Conservation (phyloP, 2,797 vertebrate genomes). For the Amazonetta brasiliensis region DNA sequence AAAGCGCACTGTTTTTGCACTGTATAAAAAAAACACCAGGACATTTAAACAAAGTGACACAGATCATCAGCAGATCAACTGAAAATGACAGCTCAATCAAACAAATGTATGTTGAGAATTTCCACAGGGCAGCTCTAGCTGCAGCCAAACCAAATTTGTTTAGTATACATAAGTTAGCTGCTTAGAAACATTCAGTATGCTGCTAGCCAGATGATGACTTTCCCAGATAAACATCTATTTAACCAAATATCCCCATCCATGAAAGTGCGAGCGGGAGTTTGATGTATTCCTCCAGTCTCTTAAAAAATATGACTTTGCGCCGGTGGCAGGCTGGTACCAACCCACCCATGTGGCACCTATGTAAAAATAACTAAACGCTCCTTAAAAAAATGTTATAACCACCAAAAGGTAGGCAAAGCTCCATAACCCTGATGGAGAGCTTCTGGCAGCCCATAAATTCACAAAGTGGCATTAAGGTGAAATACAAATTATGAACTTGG, state of each 20-base stretch:
- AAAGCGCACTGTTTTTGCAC: slow-evolving; percentile 79
- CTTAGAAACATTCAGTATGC: slow-evolving; percentile 80
- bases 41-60: slow-evolving; percentile 89
- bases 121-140: slow-evolving; percentile 80
- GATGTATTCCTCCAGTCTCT: slow-evolving; percentile 70
- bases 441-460: slow-evolving; percentile 73
- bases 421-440: slow-evolving; percentile 64
- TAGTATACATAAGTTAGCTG: slow-evolving; percentile 84
- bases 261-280: slow-evolving; percentile 73
- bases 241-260: slow-evolving; percentile 75
- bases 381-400: slow-evolving; percentile 61
- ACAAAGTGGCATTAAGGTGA: slow-evolving; percentile 65
- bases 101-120: slow-evolving; percentile 86
- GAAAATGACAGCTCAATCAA: slow-evolving; percentile 87
- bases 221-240: slow-evolving; percentile 84
- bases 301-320: slow-evolving; percentile 75
- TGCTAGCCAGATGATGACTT: slow-evolving; percentile 84
- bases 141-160: slow-evolving; percentile 86
- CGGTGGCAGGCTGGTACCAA: slow-evolving; percentile 52
- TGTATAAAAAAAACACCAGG: slow-evolving; percentile 77
- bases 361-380: slow-evolving; percentile 52
- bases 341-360: slow-evolving; percentile 32
- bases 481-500: slow-evolving; percentile 66
- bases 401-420: slow-evolving; percentile 63
- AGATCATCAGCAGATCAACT: slow-evolving; percentile 88